Evolutionary conservation across 2,888 invertebrate species (phyloP).

Genomic region (Ectemnius continuus): DNA sequence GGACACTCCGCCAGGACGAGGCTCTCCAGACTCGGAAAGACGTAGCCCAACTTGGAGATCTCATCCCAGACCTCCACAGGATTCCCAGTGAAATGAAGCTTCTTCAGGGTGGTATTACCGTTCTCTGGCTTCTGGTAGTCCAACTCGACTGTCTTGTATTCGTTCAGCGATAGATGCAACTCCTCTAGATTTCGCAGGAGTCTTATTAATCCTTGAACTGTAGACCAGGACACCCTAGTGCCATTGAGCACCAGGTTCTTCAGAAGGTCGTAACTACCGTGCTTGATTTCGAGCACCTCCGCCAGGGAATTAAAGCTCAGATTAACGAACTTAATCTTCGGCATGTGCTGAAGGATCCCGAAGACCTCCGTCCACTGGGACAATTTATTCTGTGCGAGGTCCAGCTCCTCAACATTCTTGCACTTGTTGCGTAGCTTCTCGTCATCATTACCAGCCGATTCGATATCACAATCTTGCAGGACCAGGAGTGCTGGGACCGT

Average conservation of each 20-base stretch:
- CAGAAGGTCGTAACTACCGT: slow-evolving; percentile 73
- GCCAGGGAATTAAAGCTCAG: slow-evolving; percentile 92
- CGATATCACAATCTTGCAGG: slow-evolving; percentile 94
- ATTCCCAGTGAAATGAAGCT: slow-evolving; percentile 93
- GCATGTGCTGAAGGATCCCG: slow-evolving; percentile 91
- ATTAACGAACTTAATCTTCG: slow-evolving; percentile 93
- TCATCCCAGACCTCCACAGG: slow-evolving; percentile 90
- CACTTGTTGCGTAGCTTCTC: slow-evolving; percentile 88
- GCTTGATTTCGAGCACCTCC: slow-evolving; percentile 82
- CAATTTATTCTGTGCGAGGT: slow-evolving; percentile 95
- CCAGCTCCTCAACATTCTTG: slow-evolving; percentile 94
- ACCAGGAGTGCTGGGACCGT: slow-evolving; percentile 91
- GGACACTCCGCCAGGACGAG: slow-evolving; percentile 93
- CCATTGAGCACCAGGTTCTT: slow-evolving; percentile 92
- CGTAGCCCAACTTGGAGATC: slow-evolving; percentile 89
- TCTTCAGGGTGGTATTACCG: slow-evolving; percentile 85
- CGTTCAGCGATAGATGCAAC: slow-evolving; percentile 94
- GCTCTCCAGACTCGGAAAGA: slow-evolving; percentile 91
- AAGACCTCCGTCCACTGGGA: slow-evolving; percentile 94
- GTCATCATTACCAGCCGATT: slow-evolving; percentile 91
- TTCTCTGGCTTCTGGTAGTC: slow-evolving; percentile 72
- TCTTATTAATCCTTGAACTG: slow-evolving; percentile 87
- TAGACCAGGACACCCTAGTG: slow-evolving; percentile 91
- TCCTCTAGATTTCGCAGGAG: slow-evolving; percentile 91
- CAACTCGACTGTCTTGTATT: slow-evolving; percentile 88